Conservation (phyloP, 2,797 vertebrate genomes). For the Rhincodon typus region DNA sequence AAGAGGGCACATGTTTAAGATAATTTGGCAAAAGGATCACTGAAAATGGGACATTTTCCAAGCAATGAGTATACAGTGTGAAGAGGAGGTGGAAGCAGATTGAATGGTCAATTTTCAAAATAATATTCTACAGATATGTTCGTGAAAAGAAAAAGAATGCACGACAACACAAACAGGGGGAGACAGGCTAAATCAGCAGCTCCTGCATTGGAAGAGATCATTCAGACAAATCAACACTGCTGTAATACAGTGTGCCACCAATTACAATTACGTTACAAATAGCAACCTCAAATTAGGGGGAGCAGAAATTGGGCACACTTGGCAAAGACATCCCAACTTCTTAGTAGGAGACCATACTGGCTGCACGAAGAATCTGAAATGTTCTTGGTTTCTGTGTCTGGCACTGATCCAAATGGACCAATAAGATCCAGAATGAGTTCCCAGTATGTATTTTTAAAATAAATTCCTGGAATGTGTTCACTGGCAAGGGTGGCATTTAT, state of each 20-base stretch:
- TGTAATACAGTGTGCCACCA: not conserved
- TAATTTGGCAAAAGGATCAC: not conserved
- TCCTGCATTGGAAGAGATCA: too few relatives aligned
- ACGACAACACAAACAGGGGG: not conserved
- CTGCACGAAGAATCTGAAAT: not conserved
- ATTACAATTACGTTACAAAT: not conserved
- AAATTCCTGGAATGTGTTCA: not conserved
- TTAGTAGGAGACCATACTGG: not conserved
- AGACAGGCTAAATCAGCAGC: not conserved
- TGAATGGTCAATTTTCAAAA: not conserved
- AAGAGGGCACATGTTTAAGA: not conserved
- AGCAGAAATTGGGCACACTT: not conserved
- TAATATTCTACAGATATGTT: not conserved
- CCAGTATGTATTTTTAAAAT: not conserved
- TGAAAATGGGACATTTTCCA: not conserved
- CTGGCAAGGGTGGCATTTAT: not conserved
- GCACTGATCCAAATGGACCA: not conserved
- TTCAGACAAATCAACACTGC: too few relatives aligned
- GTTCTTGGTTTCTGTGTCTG: not conserved
- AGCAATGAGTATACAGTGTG: not conserved
- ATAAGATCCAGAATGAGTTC: not conserved
- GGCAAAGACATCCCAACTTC: not conserved
- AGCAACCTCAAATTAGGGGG: not conserved
- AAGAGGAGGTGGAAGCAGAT: not conserved
- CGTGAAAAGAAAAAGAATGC: not conserved